Percentiles rank a stretch among this genome's conserved stretches.
Evolutionary conservation across 2,888 invertebrate species (phyloP).

Genomic region (Enchytraeus crypticus): DNA sequence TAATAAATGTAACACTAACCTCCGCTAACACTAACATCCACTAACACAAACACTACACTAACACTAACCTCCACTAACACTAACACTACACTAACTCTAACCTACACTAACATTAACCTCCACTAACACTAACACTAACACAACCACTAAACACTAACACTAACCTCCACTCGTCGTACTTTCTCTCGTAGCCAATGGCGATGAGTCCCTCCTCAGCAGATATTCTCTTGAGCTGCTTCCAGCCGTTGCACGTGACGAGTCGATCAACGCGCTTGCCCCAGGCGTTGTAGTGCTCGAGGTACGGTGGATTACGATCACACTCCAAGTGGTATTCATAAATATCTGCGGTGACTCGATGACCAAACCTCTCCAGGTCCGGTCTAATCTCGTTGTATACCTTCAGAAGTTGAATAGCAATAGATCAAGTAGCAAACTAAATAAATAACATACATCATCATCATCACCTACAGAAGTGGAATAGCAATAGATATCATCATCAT

Average conservation of each 20-base stretch:
- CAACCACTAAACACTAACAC: too few relatives aligned
- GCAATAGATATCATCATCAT: not conserved
- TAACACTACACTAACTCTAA: too few relatives aligned
- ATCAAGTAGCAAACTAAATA: too few relatives aligned
- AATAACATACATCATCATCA: too few relatives aligned
- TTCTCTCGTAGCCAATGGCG: slow-evolving; percentile 51
- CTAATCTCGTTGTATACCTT: slow-evolving; percentile 16
- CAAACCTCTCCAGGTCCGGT: slow-evolving; percentile 51
- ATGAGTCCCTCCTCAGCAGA: slow-evolving; percentile 55
- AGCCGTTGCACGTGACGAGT: slow-evolving; percentile 53
- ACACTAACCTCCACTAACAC: too few relatives aligned
- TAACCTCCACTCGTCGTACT: slow-evolving; percentile 45
- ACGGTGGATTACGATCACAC: slow-evolving; percentile 52
- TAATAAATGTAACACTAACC: too few relatives aligned
- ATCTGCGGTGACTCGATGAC: slow-evolving; percentile 51
- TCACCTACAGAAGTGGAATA: too few relatives aligned
- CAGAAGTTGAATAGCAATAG: not conserved
- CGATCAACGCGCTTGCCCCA: slow-evolving; percentile 54
- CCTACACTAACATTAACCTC: too few relatives aligned
- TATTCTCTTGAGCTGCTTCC: slow-evolving; percentile 52
- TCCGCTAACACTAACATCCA: too few relatives aligned
- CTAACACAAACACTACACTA: too few relatives aligned
- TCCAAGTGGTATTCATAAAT: slow-evolving; percentile 49
- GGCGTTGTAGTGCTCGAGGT: slow-evolving; percentile 50
- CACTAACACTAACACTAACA: too few relatives aligned